phyloP scores from a whole-genome alignment of 2,113 vertebrate genomes.

The Notothenia coriiceps region DNA sequence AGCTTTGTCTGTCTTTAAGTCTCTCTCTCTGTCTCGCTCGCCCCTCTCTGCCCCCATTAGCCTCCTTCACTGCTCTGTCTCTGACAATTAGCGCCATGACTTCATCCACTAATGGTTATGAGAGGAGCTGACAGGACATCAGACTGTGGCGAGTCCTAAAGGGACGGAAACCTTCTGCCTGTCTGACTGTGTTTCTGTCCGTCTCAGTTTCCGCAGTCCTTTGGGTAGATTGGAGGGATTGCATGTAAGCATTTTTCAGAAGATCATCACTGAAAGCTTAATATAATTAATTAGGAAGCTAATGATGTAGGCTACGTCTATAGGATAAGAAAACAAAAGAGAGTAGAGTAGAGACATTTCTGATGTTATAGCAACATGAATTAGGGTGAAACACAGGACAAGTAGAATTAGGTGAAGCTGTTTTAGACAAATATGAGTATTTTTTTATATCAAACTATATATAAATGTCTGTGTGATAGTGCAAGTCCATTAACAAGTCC shows the following conservation, averaged over 20 bases:
- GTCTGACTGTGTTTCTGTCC: slow-evolving; percentile 20
- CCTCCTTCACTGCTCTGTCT: slow-evolving; percentile 54
- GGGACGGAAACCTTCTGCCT: slow-evolving; percentile 41
- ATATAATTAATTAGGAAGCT: not conserved
- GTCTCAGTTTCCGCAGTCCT: not conserved
- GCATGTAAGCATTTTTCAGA: not conserved
- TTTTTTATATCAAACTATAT: too few relatives aligned
- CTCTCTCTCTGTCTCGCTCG: slow-evolving; percentile 21
- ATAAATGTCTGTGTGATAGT: too few relatives aligned
- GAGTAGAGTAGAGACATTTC: too few relatives aligned
- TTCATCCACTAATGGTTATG: slow-evolving; percentile 78
- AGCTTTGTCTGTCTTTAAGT: slow-evolving; percentile 24
- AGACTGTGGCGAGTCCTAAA: slow-evolving; percentile 40
- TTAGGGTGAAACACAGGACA: too few relatives aligned
- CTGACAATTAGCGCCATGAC: slow-evolving; percentile 76
- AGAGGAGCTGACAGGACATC: slow-evolving; percentile 52
- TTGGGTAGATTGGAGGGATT: not conserved
- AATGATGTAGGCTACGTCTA: not conserved
- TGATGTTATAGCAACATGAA: too few relatives aligned
- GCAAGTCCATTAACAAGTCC: too few relatives aligned
- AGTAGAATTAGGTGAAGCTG: too few relatives aligned
- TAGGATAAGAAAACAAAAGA: too few relatives aligned
- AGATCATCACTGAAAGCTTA: not conserved
- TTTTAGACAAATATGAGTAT: too few relatives aligned
- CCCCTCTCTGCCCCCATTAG: slow-evolving; percentile 34